Evolutionary conservation across 2,113 vertebrate species (phyloP), one percentile per base, ranked within the genome.

Genomic region (Pelecanus crispus): DNA sequence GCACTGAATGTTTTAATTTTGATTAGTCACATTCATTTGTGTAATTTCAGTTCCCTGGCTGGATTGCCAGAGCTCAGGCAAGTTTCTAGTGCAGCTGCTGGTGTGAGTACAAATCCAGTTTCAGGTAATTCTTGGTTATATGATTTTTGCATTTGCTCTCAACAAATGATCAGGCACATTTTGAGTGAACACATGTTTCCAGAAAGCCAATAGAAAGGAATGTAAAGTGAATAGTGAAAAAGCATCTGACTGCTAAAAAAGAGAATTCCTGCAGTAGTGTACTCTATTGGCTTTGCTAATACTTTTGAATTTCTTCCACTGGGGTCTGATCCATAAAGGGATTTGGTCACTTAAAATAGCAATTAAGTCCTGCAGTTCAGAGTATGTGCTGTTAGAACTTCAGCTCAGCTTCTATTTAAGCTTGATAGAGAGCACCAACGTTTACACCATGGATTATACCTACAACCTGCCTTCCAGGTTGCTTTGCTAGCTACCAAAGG

Each of bases 11-110:
- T 88, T 88, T 95, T 81, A 47, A 55, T 94, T 94, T 88, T 87
- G 47, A 79, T 84, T 80, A 85, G 36, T 82, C 71, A 73, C 62
- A 82, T 58, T 93, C 29, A 77, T 91, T 80, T 87, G n/a, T 65
- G 58, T 82, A 68, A 88, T 96, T 92, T 93, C 78, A 70, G 40
- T 92, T 92, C 66, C 32, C 55, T 90, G 45, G 50, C 75, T 94
- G 66, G 45, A 49, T 82, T 82, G 38, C 45, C 34, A 53, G 38
- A 77, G 45, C 49, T 73, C 61, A 88, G 66, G 49, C 53, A 88
- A 91, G 29, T 73, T 87, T 92, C 66, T 96, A 72, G 44, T 53
- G 40, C 62, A 87, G 81, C 58, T 85, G 56, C 73, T 81, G 58
- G 56, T 86, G 10, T 3, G 18, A 82, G 58, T 42, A 85, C 66